phyloP scores from a whole-genome alignment of 2,888 invertebrate genomes.

The Acleris cristana region DNA sequence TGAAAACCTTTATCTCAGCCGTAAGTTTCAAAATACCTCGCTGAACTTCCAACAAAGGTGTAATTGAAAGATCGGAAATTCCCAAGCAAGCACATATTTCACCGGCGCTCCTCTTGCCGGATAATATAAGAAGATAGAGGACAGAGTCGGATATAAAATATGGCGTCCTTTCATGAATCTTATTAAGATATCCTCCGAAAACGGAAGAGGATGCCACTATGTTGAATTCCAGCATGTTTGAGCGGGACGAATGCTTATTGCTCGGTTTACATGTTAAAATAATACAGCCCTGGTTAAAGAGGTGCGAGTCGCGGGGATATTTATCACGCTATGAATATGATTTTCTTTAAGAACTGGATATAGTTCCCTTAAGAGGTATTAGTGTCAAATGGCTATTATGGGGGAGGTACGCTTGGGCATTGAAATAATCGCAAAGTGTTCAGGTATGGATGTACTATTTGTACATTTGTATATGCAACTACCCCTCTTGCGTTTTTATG shows the following conservation, averaged over 20 bases:
- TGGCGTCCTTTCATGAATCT: conserved; percentile 93
- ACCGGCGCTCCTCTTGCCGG: conserved; percentile 75
- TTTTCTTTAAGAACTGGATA: conserved; percentile 78
- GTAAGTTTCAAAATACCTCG: conserved; percentile 59
- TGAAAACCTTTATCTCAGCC: conserved; percentile 47
- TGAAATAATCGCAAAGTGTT: conserved; percentile 11
- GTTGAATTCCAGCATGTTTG: conserved; percentile 40
- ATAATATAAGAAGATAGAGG: conserved; percentile 85
- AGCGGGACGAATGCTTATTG: conserved; percentile 52
- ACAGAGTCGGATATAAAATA: conserved; percentile 89
- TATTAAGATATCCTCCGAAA: conserved; percentile 90
- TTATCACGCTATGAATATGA: conserved; percentile 82
- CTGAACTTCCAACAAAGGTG: conserved; percentile 69
- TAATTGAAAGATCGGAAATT: conserved; percentile 84
- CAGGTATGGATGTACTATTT: not conserved
- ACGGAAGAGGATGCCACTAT: conserved; percentile 69
- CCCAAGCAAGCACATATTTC: conserved; percentile 82
- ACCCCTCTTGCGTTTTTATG: not conserved
- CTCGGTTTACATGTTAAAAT: conserved; percentile 82
- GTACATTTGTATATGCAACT: not conserved
- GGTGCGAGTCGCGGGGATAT: conserved; percentile 70
- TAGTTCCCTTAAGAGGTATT: conserved; percentile 66
- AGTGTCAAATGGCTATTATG: conserved; percentile 61
- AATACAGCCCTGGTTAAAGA: conserved; percentile 80
- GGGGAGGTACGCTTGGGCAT: conserved; percentile 42